These are phyloP conservation scores for Orussus abietinus DNA, from an alignment of 1,140 invertebrate genomes.

Conservation along the genomic window DNA sequence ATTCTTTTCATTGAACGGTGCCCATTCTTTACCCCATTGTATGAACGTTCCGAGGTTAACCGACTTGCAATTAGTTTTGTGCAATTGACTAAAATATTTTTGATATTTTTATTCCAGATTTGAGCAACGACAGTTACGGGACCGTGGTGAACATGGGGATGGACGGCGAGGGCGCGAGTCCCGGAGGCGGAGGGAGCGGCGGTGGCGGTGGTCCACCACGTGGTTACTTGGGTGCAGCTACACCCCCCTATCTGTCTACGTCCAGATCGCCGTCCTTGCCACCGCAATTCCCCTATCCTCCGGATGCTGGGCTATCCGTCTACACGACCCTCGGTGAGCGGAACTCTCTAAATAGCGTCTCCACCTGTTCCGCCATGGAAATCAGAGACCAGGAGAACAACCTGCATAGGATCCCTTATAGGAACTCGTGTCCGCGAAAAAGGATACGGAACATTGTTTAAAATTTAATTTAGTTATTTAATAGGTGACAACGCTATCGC, in stretches of 20 bases:
- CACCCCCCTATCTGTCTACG: conserved; percentile 76
- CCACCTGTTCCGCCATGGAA: no score
- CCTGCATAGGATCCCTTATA: no score
- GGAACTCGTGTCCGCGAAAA: no score
- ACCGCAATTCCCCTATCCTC: conserved; percentile 65
- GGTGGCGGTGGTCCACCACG: conserved; percentile 55
- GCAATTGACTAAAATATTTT: conserved; percentile 14
- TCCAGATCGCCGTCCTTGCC: conserved; percentile 67
- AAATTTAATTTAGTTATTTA: no score
- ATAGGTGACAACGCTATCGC: no score
- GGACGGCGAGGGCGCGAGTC: conserved; percentile 72
- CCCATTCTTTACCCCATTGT: no score
- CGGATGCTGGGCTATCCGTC: conserved; percentile 65
- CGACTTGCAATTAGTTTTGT: no score
- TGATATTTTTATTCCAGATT: conserved; percentile 56
- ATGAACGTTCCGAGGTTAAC: no score
- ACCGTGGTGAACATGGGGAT: conserved; percentile 74
- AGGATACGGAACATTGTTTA: no score
- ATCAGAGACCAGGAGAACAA: no score
- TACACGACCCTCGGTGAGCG: conserved; percentile 72
- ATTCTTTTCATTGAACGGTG: no score
- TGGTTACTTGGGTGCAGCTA: conserved; percentile 61
- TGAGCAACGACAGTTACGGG: conserved; percentile 84
- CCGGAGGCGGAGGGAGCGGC: conserved; percentile 60
- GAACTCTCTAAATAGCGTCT: no score